These are phyloP conservation scores for Drosophila truncata DNA, from an alignment of 1,140 invertebrate genomes.

Conservation along the genomic window DNA sequence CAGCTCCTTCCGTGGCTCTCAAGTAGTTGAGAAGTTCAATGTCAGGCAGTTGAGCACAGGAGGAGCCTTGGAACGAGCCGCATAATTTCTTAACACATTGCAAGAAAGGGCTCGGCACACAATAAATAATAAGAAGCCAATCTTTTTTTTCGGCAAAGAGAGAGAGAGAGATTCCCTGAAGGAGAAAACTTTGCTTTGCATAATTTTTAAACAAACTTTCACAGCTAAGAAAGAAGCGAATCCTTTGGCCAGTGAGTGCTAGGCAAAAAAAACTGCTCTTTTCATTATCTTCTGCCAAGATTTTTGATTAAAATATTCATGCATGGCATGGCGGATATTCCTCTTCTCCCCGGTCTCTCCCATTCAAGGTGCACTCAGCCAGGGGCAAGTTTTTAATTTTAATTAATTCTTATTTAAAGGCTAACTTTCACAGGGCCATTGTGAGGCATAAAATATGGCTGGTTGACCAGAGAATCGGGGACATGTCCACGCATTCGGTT, in stretches of 20 bases:
- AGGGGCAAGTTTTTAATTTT: constrained; percentile 53
- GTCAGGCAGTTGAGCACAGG: constrained; percentile 29
- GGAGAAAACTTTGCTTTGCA: constrained; percentile 35
- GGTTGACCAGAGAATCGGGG: constrained; percentile 7
- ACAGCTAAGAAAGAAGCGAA: constrained; percentile 19
- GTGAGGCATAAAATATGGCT: constrained; percentile 19
- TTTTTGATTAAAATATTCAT: constrained; percentile 74
- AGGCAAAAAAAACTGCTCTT: constrained; percentile 32
- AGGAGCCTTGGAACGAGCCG: constrained; percentile 13
- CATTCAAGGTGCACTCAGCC: constrained; percentile 29
- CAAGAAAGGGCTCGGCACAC: constrained; percentile 33
- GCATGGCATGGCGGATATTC: constrained; percentile 30
- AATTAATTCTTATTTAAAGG: constrained; percentile 62
- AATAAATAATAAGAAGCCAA: constrained; percentile 52
- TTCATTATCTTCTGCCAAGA: constrained; percentile 31
- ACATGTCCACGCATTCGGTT: constrained; percentile 39
- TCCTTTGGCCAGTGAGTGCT: constrained; percentile 29
- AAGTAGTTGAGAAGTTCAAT: constrained; percentile 57
- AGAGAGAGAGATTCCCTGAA: constrained; percentile 5
- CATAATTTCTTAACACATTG: constrained; percentile 67
- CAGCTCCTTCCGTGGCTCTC: constrained; percentile 2
- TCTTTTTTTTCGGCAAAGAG: not conserved
- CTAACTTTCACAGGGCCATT: constrained; percentile 30
- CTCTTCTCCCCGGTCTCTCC: not conserved
- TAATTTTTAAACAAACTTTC: constrained; percentile 51